A percentile compares a stretch with the other conserved stretches of the same genome.
Conservation (phyloP, 2,113 vertebrate genomes). For the Peromyscus californicus region DNA sequence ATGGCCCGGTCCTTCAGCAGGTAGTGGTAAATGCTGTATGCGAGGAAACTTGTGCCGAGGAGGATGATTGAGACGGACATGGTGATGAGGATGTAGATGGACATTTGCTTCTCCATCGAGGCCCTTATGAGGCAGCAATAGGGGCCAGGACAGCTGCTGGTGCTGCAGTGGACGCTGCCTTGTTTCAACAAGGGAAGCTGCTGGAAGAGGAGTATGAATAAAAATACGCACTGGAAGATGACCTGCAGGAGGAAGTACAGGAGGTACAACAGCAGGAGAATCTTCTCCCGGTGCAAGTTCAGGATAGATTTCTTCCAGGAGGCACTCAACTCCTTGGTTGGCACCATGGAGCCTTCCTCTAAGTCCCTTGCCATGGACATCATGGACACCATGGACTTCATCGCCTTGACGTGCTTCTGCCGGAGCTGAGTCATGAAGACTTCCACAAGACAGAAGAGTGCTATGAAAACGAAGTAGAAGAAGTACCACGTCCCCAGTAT, state of each 20-base stretch:
- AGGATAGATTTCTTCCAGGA: conserved; percentile 33
- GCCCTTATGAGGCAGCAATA: background rate
- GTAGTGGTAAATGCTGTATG: background rate
- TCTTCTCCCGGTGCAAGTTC: conserved; percentile 82
- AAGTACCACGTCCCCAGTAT: conserved; percentile 74
- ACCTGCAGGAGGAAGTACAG: conserved; percentile 79
- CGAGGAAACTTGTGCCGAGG: background rate
- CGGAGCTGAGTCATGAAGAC: conserved; percentile 81
- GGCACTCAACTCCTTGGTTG: conserved; percentile 1
- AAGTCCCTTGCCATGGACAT: background rate
- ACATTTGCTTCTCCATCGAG: background rate
- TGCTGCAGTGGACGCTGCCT: background rate
- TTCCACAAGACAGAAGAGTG: conserved; percentile 80
- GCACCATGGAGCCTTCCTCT: conserved; percentile 23
- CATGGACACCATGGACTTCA: background rate
- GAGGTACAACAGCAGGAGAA: conserved; percentile 81
- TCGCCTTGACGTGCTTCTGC: conserved; percentile 47
- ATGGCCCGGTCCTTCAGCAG: background rate
- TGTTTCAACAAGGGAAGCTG: background rate
- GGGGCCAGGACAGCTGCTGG: background rate
- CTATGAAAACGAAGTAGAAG: conserved; percentile 79
- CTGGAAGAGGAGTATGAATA: conserved; percentile 53
- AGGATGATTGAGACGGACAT: background rate
- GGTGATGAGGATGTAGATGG: background rate
- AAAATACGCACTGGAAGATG: conserved; percentile 80